Percentiles rank a stretch among this genome's conserved stretches.
These are phyloP conservation scores for Meriones unguiculatus DNA, from an alignment of 2,113 vertebrate genomes.

Conservation along the genomic window DNA sequence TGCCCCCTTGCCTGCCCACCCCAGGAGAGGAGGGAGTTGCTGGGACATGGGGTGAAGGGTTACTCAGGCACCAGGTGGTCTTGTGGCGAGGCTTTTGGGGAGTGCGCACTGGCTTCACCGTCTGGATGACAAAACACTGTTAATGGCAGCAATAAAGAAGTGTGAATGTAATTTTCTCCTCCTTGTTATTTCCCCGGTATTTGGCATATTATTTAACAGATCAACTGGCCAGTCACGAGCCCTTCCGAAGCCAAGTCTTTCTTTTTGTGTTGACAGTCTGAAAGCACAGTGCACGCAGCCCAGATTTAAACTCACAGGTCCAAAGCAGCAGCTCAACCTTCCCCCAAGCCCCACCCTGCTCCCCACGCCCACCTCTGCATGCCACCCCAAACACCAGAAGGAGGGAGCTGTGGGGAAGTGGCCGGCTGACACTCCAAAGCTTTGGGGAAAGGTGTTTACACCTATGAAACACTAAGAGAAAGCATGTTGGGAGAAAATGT, in stretches of 20 bases:
- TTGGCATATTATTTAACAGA: constrained; percentile 82
- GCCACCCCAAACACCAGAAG: not conserved
- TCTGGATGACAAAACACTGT: constrained; percentile 79
- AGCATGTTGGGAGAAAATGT: not conserved
- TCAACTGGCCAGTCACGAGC: constrained; percentile 72
- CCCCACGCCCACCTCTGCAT: not conserved
- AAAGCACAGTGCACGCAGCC: not conserved
- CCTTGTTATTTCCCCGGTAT: constrained; percentile 68
- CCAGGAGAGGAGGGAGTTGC: not conserved
- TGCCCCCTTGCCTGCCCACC: not conserved
- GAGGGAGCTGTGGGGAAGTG: not conserved
- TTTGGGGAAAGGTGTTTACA: not conserved
- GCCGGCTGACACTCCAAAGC: constrained; percentile 1
- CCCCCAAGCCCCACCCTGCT: not conserved
- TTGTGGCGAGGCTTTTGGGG: constrained; percentile 19
- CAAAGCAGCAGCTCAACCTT: not conserved
- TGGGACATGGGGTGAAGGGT: constrained; percentile 35
- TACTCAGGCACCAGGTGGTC: constrained; percentile 42
- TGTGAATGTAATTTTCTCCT: constrained; percentile 84
- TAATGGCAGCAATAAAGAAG: constrained; percentile 84
- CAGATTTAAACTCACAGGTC: not conserved
- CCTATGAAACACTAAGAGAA: not conserved
- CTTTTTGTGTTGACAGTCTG: constrained; percentile 54
- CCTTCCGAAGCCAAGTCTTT: constrained; percentile 70
- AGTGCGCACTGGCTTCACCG: constrained; percentile 63